Percentiles rank a stretch among this genome's conserved stretches.
Conservation (phyloP, 2,797 vertebrate genomes). For the Danio jaintianensis region DNA sequence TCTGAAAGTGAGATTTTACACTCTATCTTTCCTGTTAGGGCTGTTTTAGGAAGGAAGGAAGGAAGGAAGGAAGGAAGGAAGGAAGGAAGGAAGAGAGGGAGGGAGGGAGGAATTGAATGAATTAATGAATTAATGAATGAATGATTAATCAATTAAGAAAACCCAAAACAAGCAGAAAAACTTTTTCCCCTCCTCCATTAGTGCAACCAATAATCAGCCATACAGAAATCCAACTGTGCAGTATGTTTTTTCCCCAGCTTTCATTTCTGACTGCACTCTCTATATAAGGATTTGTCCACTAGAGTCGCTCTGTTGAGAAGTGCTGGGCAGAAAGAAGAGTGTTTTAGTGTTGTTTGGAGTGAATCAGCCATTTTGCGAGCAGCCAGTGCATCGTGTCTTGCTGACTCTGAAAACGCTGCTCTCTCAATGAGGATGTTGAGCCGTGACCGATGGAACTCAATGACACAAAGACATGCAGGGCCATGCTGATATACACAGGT, state of each 20-base stretch:
- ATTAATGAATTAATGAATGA: no score
- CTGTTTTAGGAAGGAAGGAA: no score
- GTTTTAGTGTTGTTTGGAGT: constrained; percentile 33
- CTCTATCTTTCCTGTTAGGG: no score
- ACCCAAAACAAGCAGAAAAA: no score
- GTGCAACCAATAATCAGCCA: background rate
- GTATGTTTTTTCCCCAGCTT: background rate
- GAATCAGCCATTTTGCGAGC: constrained; percentile 54
- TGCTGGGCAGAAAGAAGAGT: constrained; percentile 21
- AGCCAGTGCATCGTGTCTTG: constrained; percentile 33
- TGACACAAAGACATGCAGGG: constrained; percentile 36
- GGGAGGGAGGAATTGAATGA: no score
- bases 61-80: no score
- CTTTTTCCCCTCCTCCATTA: background rate
- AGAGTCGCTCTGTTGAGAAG: constrained; percentile 8
- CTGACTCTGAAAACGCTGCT: constrained; percentile 43
- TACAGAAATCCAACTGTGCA: no score
- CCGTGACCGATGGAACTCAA: constrained; percentile 43
- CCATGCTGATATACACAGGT: constrained; percentile 37
- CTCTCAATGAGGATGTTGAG: constrained; percentile 37
- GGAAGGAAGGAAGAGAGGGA: no score
- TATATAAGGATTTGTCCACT: background rate
- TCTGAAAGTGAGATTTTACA: no score
- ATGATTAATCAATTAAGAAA: no score
- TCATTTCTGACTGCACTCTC: background rate